A percentile compares a stretch with the other conserved stretches of the same genome.
Conservation (phyloP, 1,140 invertebrate genomes). For the Euwallacea similis region DNA sequence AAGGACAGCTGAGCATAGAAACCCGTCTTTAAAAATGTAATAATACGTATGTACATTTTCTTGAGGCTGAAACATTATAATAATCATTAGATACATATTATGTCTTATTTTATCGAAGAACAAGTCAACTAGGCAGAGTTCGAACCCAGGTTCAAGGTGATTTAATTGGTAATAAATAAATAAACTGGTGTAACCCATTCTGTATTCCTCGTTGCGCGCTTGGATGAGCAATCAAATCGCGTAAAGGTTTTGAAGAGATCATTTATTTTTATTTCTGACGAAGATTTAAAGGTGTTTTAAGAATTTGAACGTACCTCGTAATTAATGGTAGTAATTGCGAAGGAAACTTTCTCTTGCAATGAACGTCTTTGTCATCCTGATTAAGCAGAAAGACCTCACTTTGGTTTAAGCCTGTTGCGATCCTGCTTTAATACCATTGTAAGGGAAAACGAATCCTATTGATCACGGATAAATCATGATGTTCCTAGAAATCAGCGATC, state of each 20-base stretch:
- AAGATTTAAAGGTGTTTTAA: neutral
- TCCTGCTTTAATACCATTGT: too few species aligned
- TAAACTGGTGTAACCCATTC: constrained; percentile 3
- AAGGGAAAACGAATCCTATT: too few species aligned
- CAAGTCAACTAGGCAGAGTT: constrained; percentile 6
- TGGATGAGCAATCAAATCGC: constrained; percentile 13
- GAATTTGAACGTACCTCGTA: neutral
- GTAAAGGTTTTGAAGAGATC: constrained; percentile 6
- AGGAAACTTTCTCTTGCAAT: too few species aligned
- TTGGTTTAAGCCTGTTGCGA: too few species aligned
- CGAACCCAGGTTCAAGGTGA: constrained; percentile 20
- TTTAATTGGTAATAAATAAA: constrained; percentile 8
- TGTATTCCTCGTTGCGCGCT: constrained; percentile 1
- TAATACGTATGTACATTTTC: constrained; percentile 3
- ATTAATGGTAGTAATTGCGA: neutral
- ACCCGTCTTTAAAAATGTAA: constrained; percentile 17
- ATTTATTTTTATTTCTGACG: neutral
- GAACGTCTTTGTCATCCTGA: too few species aligned
- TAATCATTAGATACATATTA: constrained; percentile 14
- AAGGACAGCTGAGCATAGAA: neutral
- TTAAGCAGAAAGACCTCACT: too few species aligned
- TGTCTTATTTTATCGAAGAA: constrained; percentile 3
- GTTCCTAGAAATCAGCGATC: too few species aligned
- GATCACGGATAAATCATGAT: too few species aligned
- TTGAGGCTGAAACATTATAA: constrained; percentile 6